A percentile compares a stretch with the other conserved stretches of the same genome.
Evolutionary conservation across 2,797 vertebrate genomes (phyloP).

Genomic region (Choloepus didactylus): DNA sequence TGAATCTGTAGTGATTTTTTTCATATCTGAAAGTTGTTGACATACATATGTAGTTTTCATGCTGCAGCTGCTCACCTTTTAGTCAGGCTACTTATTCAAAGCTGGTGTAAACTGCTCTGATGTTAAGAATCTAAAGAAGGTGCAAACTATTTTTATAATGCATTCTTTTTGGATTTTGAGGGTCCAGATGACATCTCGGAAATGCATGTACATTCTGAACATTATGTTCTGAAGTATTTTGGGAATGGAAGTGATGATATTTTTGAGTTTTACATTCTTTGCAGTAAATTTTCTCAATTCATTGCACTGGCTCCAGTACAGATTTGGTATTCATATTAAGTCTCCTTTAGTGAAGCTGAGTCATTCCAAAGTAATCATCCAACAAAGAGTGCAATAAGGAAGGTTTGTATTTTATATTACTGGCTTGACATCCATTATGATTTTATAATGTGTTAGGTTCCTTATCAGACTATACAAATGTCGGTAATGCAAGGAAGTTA

Average conservation of each 20-base stretch:
- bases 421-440: not conserved
- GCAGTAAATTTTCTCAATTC: conserved; percentile 34
- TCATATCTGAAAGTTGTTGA: not conserved
- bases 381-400: not conserved
- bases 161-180: not conserved
- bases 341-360: not conserved
- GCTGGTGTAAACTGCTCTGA: not conserved
- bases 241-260: not conserved
- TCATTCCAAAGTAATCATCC: not conserved
- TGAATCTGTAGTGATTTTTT: not conserved
- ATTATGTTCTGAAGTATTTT: conserved; percentile 28
- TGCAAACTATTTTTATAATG: not conserved
- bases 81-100: not conserved
- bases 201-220: not conserved
- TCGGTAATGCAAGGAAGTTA: not conserved
- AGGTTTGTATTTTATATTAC: not conserved
- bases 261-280: not conserved
- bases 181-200: not conserved
- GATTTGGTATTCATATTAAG: conserved; percentile 11
- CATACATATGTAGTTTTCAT: not conserved
- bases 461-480: not conserved
- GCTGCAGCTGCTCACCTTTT: not conserved
- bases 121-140: not conserved
- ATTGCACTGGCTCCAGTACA: not conserved
- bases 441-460: conserved; percentile 51